These are phyloP conservation scores for Drosophila mayri DNA, from an alignment of 1,140 invertebrate genomes.

Conservation along the genomic window DNA sequence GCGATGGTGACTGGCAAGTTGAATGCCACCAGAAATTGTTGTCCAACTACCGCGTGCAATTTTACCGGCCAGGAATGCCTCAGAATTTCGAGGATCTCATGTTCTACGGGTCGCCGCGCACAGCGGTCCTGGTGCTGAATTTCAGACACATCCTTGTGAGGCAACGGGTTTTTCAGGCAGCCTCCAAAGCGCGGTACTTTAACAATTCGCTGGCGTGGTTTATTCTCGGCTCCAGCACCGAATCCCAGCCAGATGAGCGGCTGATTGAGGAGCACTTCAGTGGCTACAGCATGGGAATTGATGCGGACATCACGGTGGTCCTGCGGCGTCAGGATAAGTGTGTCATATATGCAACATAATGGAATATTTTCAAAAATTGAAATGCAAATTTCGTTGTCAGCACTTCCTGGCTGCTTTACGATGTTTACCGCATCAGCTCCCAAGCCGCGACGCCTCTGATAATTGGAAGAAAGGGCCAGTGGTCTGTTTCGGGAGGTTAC, in stretches of 20 bases:
- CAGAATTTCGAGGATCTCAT: conserved; percentile 60
- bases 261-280: conserved; percentile 49
- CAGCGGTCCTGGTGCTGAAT: conserved; percentile 50
- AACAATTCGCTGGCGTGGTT: conserved; percentile 72
- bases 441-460: conserved; percentile 16
- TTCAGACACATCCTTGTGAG: conserved; percentile 30
- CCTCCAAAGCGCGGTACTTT: conserved; percentile 56
- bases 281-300: conserved; percentile 58
- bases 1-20: conserved; percentile 18
- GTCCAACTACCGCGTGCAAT: conserved; percentile 69
- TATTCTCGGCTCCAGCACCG: conserved; percentile 35
- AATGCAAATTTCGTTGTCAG: conserved; percentile 14
- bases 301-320: conserved; percentile 72
- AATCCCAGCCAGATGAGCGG: conserved; percentile 22
- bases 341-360: neutral
- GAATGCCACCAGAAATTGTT: conserved; percentile 59
- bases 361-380: neutral
- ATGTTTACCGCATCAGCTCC: conserved; percentile 62
- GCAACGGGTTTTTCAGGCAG: conserved; percentile 27
- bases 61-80: conserved; percentile 47
- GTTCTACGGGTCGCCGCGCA: conserved; percentile 59
- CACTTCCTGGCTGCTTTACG: conserved; percentile 53
- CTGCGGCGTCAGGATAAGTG: conserved; percentile 17
- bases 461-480: conserved; percentile 58
- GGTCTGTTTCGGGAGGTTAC: conserved; percentile 48